Percentiles rank a stretch among this genome's conserved stretches.
phyloP scores from a whole-genome alignment of 2,888 invertebrate genomes.

The Anticlea derivata region DNA sequence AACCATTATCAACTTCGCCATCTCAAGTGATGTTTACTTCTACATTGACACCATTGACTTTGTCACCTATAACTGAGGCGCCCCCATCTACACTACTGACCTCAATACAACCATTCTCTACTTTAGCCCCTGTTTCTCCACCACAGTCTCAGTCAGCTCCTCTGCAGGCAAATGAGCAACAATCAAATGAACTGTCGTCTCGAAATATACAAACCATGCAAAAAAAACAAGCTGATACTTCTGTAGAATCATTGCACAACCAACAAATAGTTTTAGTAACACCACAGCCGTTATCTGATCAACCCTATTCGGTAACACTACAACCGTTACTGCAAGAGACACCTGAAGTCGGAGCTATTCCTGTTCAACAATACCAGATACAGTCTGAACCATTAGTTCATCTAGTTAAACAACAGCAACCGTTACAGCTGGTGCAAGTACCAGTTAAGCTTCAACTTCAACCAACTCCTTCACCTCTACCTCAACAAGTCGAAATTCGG shows the following conservation, averaged over 20 bases:
- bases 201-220: conserved; percentile 10
- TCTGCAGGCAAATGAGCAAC: conserved; percentile 5
- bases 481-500: conserved; percentile 2
- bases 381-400: conserved; percentile 14
- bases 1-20: neutral
- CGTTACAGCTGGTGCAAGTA: conserved; percentile 1
- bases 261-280: conserved; percentile 12
- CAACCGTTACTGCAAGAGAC: conserved; percentile 10
- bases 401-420: neutral
- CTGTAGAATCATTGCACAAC: conserved; percentile 17
- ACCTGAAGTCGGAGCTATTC: conserved; percentile 8
- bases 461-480: conserved; percentile 3
- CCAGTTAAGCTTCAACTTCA: neutral
- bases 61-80: conserved; percentile 7
- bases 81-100: conserved; percentile 2
- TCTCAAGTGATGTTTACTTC: conserved; percentile 10
- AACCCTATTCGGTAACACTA: conserved; percentile 6
- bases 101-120: conserved; percentile 9
- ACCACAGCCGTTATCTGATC: conserved; percentile 11
- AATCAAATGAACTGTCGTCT: conserved; percentile 12
- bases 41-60: conserved; percentile 4
- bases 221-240: conserved; percentile 3
- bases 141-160: conserved; percentile 4
- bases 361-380: conserved; percentile 13
- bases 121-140: conserved; percentile 3